Conservation (phyloP, 1,140 invertebrate genomes). For the Lasioglossum baleicum region DNA sequence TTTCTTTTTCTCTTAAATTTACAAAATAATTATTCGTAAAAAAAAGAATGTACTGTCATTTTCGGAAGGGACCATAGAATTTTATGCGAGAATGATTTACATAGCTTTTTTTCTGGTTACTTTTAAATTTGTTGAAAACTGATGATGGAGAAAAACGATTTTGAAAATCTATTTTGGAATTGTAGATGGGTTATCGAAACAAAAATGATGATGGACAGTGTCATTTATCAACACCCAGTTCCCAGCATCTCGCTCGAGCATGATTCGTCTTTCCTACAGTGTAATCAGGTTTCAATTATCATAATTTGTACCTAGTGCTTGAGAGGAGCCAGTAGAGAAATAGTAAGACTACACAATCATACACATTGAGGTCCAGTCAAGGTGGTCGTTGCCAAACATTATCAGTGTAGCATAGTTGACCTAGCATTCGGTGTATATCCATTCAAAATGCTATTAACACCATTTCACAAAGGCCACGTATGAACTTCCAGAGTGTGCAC, state of each 20-base stretch:
- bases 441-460: constrained; percentile 63
- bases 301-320: constrained; percentile 71
- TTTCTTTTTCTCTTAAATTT: too few species aligned
- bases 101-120: too few species aligned
- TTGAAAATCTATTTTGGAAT: too few species aligned
- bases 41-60: too few species aligned
- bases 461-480: constrained; percentile 61
- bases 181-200: too few species aligned
- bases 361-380: constrained; percentile 67
- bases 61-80: too few species aligned
- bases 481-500: constrained; percentile 68
- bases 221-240: constrained; percentile 17
- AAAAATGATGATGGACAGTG: too few species aligned
- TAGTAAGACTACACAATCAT: constrained; percentile 65
- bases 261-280: constrained; percentile 67
- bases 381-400: constrained; percentile 73
- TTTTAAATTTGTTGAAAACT: too few species aligned
- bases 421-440: constrained; percentile 72
- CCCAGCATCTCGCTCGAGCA: constrained; percentile 62
- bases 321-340: constrained; percentile 53
- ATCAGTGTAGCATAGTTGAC: constrained; percentile 73
- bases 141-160: too few species aligned
- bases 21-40: too few species aligned
- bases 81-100: too few species aligned
- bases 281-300: constrained; percentile 73